phyloP scores from a whole-genome alignment of 2,113 vertebrate genomes.

The Neoarius graeffei region DNA sequence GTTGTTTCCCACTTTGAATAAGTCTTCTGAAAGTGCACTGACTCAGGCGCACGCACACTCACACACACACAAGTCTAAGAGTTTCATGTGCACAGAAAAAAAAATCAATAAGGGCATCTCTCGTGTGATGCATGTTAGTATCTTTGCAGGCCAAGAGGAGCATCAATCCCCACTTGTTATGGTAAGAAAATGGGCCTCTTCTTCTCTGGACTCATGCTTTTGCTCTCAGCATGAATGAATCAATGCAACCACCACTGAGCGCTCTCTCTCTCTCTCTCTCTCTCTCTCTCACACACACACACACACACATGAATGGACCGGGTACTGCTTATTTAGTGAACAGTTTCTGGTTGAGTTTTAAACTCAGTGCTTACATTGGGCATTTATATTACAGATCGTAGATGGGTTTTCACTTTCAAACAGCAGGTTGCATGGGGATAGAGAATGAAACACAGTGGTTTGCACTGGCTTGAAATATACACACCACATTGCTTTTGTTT shows the following conservation, averaged over 20 bases:
- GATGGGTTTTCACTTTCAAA: neutral
- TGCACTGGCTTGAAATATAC: constrained; percentile 1
- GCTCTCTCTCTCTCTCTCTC: neutral
- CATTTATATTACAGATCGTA: constrained; percentile 7
- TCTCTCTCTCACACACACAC: neutral
- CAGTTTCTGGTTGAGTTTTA: neutral
- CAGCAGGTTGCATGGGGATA: neutral
- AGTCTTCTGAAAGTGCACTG: neutral
- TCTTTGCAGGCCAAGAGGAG: constrained; percentile 41
- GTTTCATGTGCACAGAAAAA: neutral
- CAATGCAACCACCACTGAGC: constrained; percentile 50
- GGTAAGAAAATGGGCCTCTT: constrained; percentile 50
- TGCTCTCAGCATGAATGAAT: constrained; percentile 52
- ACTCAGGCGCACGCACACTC: constrained; percentile 5
- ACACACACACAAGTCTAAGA: constrained; percentile 13
- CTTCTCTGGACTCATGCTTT: constrained; percentile 39
- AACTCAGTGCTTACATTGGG: neutral
- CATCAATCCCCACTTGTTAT: constrained; percentile 57
- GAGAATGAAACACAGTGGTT: neutral
- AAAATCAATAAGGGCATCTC: constrained; percentile 31
- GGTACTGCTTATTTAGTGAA: neutral
- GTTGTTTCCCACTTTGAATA: neutral
- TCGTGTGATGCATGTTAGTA: constrained; percentile 28
- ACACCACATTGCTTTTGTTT: neutral
- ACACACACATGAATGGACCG: neutral